phyloP scores from a whole-genome alignment of 2,888 invertebrate genomes.

The Xestobium rufovillosum region DNA sequence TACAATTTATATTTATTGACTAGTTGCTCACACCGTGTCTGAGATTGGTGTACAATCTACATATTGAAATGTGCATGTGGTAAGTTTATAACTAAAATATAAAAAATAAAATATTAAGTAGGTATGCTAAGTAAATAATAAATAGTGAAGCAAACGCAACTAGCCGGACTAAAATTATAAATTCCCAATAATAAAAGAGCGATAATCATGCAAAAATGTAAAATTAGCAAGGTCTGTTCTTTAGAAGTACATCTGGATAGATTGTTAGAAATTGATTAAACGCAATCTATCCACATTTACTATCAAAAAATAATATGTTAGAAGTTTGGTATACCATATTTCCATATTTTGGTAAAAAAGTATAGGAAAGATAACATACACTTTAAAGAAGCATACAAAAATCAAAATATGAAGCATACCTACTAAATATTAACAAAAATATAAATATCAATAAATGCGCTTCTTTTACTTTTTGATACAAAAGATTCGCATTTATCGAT shows the following conservation, averaged over 20 bases:
- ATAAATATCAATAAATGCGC: conserved; percentile 33
- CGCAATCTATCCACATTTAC: conserved; percentile 11
- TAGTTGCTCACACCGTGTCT: conserved; percentile 46
- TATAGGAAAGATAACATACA: conserved; percentile 20
- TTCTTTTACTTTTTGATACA: too few relatives aligned
- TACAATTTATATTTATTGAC: conserved; percentile 40
- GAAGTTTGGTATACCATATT: neutral
- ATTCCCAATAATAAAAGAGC: conserved; percentile 15
- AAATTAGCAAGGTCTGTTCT: neutral
- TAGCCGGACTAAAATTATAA: conserved; percentile 24
- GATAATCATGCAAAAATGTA: conserved; percentile 16
- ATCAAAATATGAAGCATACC: conserved; percentile 27
- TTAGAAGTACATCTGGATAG: too few relatives aligned
- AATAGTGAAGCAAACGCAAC: conserved; percentile 25
- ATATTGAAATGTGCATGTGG: conserved; percentile 33
- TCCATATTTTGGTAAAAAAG: conserved; percentile 8
- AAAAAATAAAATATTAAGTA: conserved; percentile 25
- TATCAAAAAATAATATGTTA: neutral
- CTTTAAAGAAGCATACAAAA: conserved; percentile 21
- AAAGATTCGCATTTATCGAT: too few relatives aligned
- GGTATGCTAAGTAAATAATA: conserved; percentile 24
- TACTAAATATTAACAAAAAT: conserved; percentile 24
- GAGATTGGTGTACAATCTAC: conserved; percentile 39
- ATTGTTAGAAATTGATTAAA: too few relatives aligned
- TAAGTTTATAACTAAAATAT: conserved; percentile 27